Base-by-base conservation (phyloP, 1,140 invertebrate genomes). In the Pseudomyrmex pallidus region DNA sequence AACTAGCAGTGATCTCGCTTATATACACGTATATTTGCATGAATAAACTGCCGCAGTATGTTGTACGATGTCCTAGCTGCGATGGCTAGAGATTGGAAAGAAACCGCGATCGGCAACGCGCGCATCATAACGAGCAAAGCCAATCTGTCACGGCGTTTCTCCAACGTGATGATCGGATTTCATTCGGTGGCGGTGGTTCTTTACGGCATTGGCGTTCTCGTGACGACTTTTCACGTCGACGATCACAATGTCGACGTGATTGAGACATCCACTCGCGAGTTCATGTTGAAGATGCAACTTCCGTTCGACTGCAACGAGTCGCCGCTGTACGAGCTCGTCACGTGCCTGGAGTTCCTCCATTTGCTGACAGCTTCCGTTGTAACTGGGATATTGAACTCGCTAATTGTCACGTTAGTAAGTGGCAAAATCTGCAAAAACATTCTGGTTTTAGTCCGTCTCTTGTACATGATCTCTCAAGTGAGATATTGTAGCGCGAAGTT, bases 341-440 rank as follows among this genome's bases (percentile, higher is more conserved):
- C 62, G n/a, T 7, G 54, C 2, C 17, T 64, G 52, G 70, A 85
- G 22, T 76, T 82, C 2, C 0, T 85, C 9, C 72, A 85, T 54
- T 17, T 74, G n/a, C 1, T 87, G 10, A 8, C 3, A 9, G 17
- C 50, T 15, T 63, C 59, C n/a, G 35, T 2, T 13, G 15, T 56
- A 9, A 73, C 46, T 4, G 74, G 54, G n/a, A 15, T 66, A 12
- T 2, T 87, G 4, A 76, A 84, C 13, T 44, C 64, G 2, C 68
- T 87, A 5, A 46, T 87, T 46, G 54, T 87, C 13, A 72, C 74
- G 0, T 44, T 87, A 56, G 85, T 87, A 48, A 87, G 74, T 80
- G 8, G 4, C 44, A 59, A 35, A 35, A 35, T 61, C 64, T 70
- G 5, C 10, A 13, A 57, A 25, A 7, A 35, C 20, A 56, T 54